These are phyloP conservation scores for Metaphire vulgaris DNA, from an alignment of 1,140 invertebrate genomes.

Conservation along the genomic window DNA sequence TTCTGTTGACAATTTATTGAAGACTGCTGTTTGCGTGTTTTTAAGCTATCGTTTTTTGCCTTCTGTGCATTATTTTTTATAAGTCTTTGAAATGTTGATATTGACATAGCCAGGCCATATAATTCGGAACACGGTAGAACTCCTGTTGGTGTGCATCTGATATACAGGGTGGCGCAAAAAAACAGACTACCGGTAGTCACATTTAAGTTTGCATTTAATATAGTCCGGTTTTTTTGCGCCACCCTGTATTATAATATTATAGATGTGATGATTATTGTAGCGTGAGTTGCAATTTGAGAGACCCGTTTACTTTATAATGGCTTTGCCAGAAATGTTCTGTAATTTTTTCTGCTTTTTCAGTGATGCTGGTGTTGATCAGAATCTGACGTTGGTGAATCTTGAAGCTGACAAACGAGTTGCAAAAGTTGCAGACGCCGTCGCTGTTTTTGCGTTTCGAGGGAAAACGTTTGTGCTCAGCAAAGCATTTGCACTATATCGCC, in stretches of 20 bases:
- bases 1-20: not conserved
- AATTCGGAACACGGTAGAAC: not conserved
- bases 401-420: not conserved
- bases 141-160: not conserved
- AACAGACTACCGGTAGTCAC: too few species aligned
- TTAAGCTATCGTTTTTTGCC: not conserved
- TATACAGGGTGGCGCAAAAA: not conserved
- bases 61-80: not conserved
- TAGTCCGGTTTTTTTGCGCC: too few species aligned
- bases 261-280: too few species aligned
- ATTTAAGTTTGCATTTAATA: too few species aligned
- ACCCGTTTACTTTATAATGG: not conserved
- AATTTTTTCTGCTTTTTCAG: not conserved
- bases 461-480: not conserved
- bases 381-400: not conserved
- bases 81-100: too few species aligned
- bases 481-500: not conserved
- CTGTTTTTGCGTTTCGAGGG: not conserved
- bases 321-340: not conserved
- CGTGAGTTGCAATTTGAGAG: too few species aligned
- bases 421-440: not conserved
- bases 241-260: too few species aligned
- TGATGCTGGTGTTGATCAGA: not conserved
- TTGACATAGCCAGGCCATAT: not conserved
- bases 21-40: too few species aligned